Conservation (phyloP, 2,888 invertebrate genomes). For the Dryobota labecula region DNA sequence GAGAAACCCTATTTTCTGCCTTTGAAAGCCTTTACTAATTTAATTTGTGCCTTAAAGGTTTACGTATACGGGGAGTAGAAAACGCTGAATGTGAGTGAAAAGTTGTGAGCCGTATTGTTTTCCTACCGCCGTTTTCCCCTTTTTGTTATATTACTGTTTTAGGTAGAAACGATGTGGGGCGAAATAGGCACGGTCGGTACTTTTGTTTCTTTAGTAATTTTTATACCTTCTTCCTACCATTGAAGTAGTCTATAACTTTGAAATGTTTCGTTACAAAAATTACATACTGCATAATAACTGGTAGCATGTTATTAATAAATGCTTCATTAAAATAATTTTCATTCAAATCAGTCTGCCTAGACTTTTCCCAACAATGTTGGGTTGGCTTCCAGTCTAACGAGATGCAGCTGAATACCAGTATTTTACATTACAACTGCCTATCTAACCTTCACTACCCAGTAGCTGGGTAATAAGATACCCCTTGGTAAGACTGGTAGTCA, state of each 20-base stretch:
- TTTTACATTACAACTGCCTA: no score
- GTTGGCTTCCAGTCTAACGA: no score
- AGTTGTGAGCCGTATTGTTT: constrained; percentile 51
- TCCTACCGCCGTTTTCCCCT: constrained; percentile 5
- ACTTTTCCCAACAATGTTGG: no score
- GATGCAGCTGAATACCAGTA: no score
- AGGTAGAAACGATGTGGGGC: constrained; percentile 5
- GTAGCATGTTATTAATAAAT: neutral
- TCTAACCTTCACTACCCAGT: no score
- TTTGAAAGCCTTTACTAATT: constrained; percentile 77
- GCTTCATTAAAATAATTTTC: neutral
- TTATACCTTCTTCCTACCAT: constrained; percentile 4
- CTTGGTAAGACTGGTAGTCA: no score
- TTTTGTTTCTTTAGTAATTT: constrained; percentile 20
- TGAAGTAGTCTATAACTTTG: neutral
- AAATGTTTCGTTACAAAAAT: no score
- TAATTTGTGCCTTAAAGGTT: constrained; percentile 71
- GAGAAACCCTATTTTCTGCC: constrained; percentile 66
- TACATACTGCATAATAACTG: neutral
- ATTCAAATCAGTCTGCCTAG: no score
- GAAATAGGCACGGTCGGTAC: constrained; percentile 19
- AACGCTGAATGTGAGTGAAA: constrained; percentile 48
- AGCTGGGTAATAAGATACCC: no score
- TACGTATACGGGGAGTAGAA: constrained; percentile 46
- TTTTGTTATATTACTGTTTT: constrained; percentile 41